A percentile compares a stretch with the other conserved stretches of the same genome.
Conservation (phyloP, 2,113 vertebrate species). For the Chaetura pelagica region DNA sequence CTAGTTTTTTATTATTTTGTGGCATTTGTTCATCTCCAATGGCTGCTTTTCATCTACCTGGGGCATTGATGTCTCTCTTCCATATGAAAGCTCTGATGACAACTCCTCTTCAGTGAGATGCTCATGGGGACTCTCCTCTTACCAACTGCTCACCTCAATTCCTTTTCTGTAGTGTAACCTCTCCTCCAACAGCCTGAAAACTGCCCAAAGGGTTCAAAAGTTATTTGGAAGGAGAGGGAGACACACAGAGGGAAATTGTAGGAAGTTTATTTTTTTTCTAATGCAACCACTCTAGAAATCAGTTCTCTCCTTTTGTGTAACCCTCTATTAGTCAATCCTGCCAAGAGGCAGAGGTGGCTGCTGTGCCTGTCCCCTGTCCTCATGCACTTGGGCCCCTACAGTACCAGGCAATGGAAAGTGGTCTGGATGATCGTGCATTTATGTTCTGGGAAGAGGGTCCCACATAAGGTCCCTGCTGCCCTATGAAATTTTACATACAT, state of each 20-base stretch:
- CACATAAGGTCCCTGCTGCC: neutral
- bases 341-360: neutral
- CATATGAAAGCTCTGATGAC: accelerated
- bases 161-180: neutral
- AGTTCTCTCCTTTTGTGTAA: neutral
- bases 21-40: neutral
- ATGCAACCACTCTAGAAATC: neutral
- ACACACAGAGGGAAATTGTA: neutral
- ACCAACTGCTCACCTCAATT: neutral
- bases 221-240: neutral
- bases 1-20: neutral
- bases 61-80: neutral
- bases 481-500: neutral
- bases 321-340: neutral
- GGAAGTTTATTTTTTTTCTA: neutral
- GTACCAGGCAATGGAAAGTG: neutral
- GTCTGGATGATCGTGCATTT: accelerated
- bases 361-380: neutral
- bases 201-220: conserved; percentile 5
- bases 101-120: neutral
- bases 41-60: neutral
- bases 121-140: neutral
- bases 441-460: neutral
- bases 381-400: neutral
- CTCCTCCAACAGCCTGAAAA: neutral